Percentiles rank a stretch among this genome's conserved stretches.
Conservation (phyloP, 2,797 vertebrate genomes). For the Chelon labrosus region DNA sequence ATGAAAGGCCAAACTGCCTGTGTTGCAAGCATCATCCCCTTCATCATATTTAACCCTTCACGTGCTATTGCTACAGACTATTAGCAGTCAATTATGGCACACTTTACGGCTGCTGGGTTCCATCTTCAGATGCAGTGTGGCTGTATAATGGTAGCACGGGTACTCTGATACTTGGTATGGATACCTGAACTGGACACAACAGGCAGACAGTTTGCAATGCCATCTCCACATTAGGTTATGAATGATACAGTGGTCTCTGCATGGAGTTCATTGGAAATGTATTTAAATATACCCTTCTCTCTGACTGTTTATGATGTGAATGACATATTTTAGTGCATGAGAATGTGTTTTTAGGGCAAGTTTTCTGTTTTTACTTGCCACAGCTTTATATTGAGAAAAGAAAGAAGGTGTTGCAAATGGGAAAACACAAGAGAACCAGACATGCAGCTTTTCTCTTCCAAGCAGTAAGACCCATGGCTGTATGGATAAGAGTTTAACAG, state of each 20-base stretch:
- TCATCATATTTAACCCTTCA: neutral
- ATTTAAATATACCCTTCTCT: constrained; percentile 12
- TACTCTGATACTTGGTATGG: neutral
- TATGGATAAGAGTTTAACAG: neutral
- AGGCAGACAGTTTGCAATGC: constrained; percentile 14
- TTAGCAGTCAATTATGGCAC: no score
- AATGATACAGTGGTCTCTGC: constrained; percentile 38
- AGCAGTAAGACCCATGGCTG: neutral
- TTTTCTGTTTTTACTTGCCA: constrained; percentile 50
- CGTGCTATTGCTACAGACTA: neutral
- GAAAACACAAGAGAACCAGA: constrained; percentile 26
- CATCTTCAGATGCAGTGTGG: no score
- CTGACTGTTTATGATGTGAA: constrained; percentile 52
- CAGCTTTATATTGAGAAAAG: constrained; percentile 32
- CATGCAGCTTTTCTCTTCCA: constrained; percentile 11
- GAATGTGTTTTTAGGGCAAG: constrained; percentile 37
- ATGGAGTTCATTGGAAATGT: neutral
- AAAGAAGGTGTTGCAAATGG: constrained; percentile 37
- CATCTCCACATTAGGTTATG: constrained; percentile 65
- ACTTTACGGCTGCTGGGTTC: no score
- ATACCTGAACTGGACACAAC: constrained; percentile 3
- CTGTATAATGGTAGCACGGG: no score
- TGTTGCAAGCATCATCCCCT: neutral
- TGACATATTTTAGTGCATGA: constrained; percentile 28
- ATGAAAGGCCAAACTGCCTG: neutral